phyloP scores from a whole-genome alignment of 2,888 invertebrate species.

The Xanthorhoe spadicearia region DNA sequence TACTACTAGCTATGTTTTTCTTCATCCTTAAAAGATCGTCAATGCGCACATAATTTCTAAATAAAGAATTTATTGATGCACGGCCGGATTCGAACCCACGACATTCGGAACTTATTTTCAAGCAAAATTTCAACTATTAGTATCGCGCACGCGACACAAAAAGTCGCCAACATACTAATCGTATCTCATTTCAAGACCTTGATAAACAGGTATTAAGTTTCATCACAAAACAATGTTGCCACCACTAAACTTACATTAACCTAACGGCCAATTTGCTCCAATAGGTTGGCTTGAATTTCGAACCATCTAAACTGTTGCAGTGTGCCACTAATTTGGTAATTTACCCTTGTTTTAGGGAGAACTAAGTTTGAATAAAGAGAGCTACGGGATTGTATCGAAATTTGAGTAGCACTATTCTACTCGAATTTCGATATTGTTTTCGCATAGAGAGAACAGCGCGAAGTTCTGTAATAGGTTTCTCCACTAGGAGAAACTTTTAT shows the following conservation, averaged over 20 bases:
- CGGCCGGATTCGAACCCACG: too few species aligned
- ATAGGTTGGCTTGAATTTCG: conserved; percentile 57
- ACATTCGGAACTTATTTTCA: neutral
- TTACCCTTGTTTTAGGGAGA: conserved; percentile 48
- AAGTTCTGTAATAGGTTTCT: too few species aligned
- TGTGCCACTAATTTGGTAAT: conserved; percentile 50
- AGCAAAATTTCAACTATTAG: too few species aligned
- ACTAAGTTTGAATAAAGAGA: conserved; percentile 32
- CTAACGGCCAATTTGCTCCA: conserved; percentile 60
- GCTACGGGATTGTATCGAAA: neutral
- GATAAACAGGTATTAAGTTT: conserved; percentile 38
- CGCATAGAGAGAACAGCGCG: neutral
- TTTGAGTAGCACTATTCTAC: too few species aligned
- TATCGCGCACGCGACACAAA: too few species aligned
- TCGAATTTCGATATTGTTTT: too few species aligned
- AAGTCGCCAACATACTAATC: too few species aligned
- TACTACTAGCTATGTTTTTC: too few species aligned
- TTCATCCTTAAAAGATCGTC: too few species aligned
- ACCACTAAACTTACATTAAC: conserved; percentile 51
- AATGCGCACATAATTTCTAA: too few species aligned
- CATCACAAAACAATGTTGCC: conserved; percentile 47
- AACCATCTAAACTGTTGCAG: conserved; percentile 47
- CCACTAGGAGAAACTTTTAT: too few species aligned
- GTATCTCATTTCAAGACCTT: neutral
- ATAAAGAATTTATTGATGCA: too few species aligned